These are phyloP conservation scores for Drosophila neonasuta DNA, from an alignment of 2,888 invertebrate species.

Conservation along the genomic window DNA sequence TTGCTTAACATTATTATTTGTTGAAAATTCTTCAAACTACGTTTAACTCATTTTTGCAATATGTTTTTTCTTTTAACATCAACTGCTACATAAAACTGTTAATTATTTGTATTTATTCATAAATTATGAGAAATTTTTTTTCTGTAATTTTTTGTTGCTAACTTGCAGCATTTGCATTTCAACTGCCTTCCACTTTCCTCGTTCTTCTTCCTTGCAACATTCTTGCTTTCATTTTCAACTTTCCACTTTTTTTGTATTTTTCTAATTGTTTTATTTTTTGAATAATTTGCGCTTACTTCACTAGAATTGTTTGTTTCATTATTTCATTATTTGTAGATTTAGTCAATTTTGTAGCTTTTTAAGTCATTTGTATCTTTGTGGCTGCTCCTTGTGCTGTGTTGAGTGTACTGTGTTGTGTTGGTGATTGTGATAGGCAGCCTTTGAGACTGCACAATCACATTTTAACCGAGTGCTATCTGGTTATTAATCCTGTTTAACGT, in stretches of 20 bases:
- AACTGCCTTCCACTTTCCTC: conserved; percentile 12
- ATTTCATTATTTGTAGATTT: conserved; percentile 18
- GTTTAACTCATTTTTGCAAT: conserved; percentile 56
- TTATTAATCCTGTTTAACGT: conserved; percentile 38
- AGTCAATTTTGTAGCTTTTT: conserved; percentile 26
- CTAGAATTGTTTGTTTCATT: conserved; percentile 36
- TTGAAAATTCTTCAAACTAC: conserved; percentile 61
- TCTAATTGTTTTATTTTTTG: conserved; percentile 33
- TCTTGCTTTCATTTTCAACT: conserved; percentile 7
- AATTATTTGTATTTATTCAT: conserved; percentile 34
- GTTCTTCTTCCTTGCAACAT: neutral
- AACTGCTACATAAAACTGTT: conserved; percentile 67
- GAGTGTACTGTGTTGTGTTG: conserved; percentile 60
- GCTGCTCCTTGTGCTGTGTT: conserved; percentile 50
- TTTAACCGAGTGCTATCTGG: conserved; percentile 43
- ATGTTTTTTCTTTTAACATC: conserved; percentile 44
- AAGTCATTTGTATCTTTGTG: conserved; percentile 70
- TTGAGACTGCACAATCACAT: conserved; percentile 17
- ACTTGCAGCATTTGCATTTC: conserved; percentile 53
- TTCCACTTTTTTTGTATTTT: conserved; percentile 20
- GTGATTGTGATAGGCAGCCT: conserved; percentile 15
- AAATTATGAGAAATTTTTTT: conserved; percentile 39
- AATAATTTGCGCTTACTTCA: conserved; percentile 54
- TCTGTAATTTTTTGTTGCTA: conserved; percentile 53
- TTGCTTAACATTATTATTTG: conserved; percentile 59